A percentile compares a stretch with the other conserved stretches of the same genome.
Conservation (phyloP, 2,888 invertebrate species). For the Drosophila nr. perissopoda region DNA sequence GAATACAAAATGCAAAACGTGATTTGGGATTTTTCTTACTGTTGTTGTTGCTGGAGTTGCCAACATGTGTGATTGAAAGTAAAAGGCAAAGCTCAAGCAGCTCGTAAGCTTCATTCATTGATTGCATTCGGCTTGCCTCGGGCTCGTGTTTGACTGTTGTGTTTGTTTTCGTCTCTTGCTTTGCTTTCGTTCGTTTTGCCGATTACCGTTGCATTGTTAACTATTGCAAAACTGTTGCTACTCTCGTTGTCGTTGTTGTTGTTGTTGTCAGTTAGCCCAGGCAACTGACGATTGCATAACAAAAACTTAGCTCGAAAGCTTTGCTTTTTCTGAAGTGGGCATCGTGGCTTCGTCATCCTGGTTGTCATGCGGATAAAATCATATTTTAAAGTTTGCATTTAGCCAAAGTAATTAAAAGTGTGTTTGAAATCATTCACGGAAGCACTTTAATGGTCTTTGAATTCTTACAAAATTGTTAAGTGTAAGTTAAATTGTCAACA, state of each 20-base stretch:
- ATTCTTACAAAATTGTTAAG: background rate
- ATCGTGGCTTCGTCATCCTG: constrained; percentile 10
- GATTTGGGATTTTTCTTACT: constrained; percentile 44
- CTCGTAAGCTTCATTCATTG: constrained; percentile 74
- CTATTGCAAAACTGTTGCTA: constrained; percentile 73
- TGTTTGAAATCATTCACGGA: background rate
- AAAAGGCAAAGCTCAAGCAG: constrained; percentile 77
- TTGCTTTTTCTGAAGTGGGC: constrained; percentile 16
- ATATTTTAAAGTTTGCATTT: background rate
- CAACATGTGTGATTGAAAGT: constrained; percentile 81
- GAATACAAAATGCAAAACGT: constrained; percentile 69
- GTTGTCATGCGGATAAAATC: constrained; percentile 13
- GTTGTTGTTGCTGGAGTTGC: constrained; percentile 33
- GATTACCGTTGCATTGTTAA: constrained; percentile 78
- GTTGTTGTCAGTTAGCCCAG: constrained; percentile 26
- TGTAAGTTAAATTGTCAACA: background rate
- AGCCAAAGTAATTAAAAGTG: background rate
- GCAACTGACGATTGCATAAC: constrained; percentile 46
- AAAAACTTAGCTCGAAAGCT: constrained; percentile 29
- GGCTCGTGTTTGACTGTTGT: constrained; percentile 12
- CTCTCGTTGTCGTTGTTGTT: constrained; percentile 19
- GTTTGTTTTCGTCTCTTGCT: constrained; percentile 13
- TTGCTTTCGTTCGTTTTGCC: constrained; percentile 48
- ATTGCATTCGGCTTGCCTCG: constrained; percentile 57
- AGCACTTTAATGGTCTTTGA: background rate